These are phyloP conservation scores for Paramisgurnus dabryanus DNA, from an alignment of 2,113 vertebrate species.

Conservation along the genomic window DNA sequence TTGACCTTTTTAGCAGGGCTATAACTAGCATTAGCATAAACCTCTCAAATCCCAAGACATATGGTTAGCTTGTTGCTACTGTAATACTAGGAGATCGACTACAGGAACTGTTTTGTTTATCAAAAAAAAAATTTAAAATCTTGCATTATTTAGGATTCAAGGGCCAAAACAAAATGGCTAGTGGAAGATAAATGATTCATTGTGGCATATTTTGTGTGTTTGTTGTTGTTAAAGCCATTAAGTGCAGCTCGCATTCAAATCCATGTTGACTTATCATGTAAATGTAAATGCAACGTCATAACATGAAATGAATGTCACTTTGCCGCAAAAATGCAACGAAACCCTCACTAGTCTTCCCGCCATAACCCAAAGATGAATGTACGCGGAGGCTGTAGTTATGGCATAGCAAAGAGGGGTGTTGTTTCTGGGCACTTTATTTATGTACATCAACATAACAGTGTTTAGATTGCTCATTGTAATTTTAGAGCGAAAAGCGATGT, in stretches of 20 bases:
- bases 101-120: neutral
- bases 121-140: neutral
- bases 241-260: neutral
- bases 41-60: neutral
- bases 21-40: conserved; percentile 13
- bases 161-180: neutral
- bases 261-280: neutral
- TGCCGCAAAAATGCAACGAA: conserved; percentile 16
- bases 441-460: conserved; percentile 6
- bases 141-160: conserved; percentile 10
- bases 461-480: conserved; percentile 19
- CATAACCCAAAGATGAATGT: conserved; percentile 33
- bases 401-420: neutral
- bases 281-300: neutral
- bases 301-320: conserved; percentile 42
- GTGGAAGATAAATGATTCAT: neutral
- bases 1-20: too few species aligned
- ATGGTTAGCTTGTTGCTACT: neutral
- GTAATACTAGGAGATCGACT: too few species aligned
- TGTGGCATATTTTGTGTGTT: neutral
- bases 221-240: neutral
- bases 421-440: conserved; percentile 49
- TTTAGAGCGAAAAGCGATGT: conserved; percentile 3
- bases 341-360: conserved; percentile 9
- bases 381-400: neutral